A percentile compares a stretch with the other conserved stretches of the same genome.
Conservation (phyloP, 2,888 invertebrate species). For the Altica lythri region DNA sequence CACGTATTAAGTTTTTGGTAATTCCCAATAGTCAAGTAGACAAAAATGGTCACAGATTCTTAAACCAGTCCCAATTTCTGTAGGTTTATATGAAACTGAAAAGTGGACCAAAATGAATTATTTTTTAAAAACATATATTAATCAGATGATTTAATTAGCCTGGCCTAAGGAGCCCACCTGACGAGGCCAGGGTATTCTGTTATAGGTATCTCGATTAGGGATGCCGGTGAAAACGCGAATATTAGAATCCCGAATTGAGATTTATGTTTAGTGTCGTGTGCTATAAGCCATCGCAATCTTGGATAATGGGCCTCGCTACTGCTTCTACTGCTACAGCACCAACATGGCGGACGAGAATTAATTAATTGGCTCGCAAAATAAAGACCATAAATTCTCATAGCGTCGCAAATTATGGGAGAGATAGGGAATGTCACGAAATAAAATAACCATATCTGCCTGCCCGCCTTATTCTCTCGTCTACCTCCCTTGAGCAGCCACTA, state of each 20-base stretch:
- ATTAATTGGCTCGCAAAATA: conserved; percentile 60
- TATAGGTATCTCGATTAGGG: conserved; percentile 24
- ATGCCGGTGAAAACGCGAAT: conserved; percentile 44
- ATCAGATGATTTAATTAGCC: no score
- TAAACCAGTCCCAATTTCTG: no score
- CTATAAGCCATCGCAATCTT: conserved; percentile 58
- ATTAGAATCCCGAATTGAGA: conserved; percentile 56
- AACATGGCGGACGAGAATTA: conserved; percentile 57
- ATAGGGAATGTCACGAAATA: conserved; percentile 59
- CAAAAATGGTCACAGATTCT: no score
- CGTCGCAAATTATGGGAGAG: conserved; percentile 59
- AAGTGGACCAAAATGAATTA: no score
- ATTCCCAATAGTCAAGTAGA: no score
- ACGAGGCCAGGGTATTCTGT: conserved; percentile 7
- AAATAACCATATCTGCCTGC: conserved; percentile 58
- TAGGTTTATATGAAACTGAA: no score
- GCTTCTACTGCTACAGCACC: conserved; percentile 47
- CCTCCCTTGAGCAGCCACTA: conserved; percentile 14
- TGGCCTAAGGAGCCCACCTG: conserved; percentile 1
- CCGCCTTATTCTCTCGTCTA: conserved; percentile 29
- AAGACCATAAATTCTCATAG: conserved; percentile 59
- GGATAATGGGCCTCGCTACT: conserved; percentile 54
- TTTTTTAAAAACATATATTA: no score
- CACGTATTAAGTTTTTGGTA: no score
- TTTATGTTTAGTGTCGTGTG: conserved; percentile 55